Evolutionary conservation across 2,888 invertebrate species (phyloP), one percentile per base, ranked within the genome.

Genomic region (Beris morrisii): DNA sequence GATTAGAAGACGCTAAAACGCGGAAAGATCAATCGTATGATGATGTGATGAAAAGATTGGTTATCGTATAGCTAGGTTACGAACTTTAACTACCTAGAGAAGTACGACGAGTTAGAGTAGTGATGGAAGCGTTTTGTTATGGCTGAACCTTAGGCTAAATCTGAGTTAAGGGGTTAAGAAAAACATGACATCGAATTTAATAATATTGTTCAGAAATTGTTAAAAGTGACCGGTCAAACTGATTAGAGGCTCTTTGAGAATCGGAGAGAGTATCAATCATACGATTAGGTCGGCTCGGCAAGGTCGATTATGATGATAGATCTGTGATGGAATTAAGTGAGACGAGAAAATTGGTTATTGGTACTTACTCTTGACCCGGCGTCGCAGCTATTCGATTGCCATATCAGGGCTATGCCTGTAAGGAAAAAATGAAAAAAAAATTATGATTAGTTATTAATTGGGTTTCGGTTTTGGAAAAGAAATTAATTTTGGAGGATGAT

Each of bases 321-420:
- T 38, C 5, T 7, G 3, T 46, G 46, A 58, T 56, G 56, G 30
- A 22, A 15, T 58, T 7, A 13, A 28, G 11, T 32, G 28, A 28
- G 58, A 30, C 15, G 56, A n/a, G 43, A 15, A 56, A n/a, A 56
- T 22, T 13, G 28, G 28, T 6, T 31, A n/a, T 59, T 43, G 57
- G 4, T 48, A 65, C 64, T 67, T 63, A 67, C 66, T 61, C 61
- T 63, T 50, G 66, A 55, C 56, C 66, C 66, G 38, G 56, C 66
- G 43, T 56, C 61, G 31, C 66, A 63, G 30, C 55, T 11, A 4
- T 6, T 56, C 22, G 55, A 55, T 30, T 48, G 50, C 48, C 55
- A 50, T 30, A 67, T 28, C 38, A 67, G 54, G 22, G 66, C 63
- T 61, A 67, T 67, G 32, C 61, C 66, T 67, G 56, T 9, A 67